phyloP scores from a whole-genome alignment of 2,113 vertebrate species.

The Sander lucioperca region DNA sequence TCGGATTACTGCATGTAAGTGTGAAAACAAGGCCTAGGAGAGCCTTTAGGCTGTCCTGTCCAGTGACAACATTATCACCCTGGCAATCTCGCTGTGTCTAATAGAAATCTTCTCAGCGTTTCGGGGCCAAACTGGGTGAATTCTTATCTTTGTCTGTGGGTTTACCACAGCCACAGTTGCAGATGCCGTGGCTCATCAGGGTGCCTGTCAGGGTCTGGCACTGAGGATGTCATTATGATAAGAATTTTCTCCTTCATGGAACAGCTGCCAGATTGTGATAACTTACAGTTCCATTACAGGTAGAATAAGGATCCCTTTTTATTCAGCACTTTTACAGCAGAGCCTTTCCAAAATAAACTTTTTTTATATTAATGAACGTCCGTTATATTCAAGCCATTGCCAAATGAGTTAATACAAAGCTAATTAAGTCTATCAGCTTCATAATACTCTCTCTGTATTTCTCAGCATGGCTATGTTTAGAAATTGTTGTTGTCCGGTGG shows the following conservation, averaged over 20 bases:
- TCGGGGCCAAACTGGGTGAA: slow-evolving; percentile 3
- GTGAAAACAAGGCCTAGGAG: slow-evolving; percentile 37
- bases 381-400: too few species aligned
- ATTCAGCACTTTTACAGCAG: background rate
- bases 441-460: too few species aligned
- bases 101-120: slow-evolving; percentile 42
- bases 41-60: slow-evolving; percentile 18
- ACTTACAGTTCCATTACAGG: slow-evolving; percentile 45
- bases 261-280: slow-evolving; percentile 49
- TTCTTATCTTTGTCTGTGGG: slow-evolving; percentile 28
- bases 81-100: slow-evolving; percentile 19
- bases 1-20: slow-evolving; percentile 32
- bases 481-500: too few species aligned
- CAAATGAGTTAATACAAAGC: too few species aligned
- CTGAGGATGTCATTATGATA: slow-evolving; percentile 55
- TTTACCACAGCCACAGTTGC: slow-evolving; percentile 35
- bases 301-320: slow-evolving; percentile 21
- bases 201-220: slow-evolving; percentile 45
- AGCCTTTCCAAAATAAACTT: slow-evolving; percentile 17
- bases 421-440: too few species aligned
- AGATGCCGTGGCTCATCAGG: slow-evolving; percentile 45
- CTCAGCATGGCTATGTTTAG: too few species aligned
- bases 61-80: slow-evolving; percentile 15
- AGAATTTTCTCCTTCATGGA: slow-evolving; percentile 42
- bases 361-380: too few species aligned